Evolutionary conservation across 2,888 invertebrate species (phyloP).

Genomic region (Apodemia duryi): DNA sequence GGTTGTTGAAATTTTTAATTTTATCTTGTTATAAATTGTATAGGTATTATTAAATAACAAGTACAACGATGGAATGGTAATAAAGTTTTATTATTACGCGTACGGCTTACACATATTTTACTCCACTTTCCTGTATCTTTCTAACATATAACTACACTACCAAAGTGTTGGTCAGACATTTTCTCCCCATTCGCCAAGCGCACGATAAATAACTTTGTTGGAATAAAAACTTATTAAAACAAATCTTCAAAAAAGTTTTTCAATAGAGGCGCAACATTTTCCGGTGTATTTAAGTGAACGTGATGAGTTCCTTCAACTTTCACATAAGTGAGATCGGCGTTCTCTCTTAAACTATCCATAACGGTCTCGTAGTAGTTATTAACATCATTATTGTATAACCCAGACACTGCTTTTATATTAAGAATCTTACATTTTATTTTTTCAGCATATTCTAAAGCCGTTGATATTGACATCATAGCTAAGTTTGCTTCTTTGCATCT

Average conservation of each 20-base stretch:
- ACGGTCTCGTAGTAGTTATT: constrained; percentile 60
- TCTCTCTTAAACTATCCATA: constrained; percentile 80
- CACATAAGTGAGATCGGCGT: constrained; percentile 80
- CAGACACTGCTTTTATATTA: constrained; percentile 15
- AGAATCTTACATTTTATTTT: constrained; percentile 17
- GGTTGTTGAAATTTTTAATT: no score
- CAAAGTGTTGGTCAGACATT: no score
- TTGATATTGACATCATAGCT: constrained; percentile 9
- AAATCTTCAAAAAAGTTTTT: constrained; percentile 8
- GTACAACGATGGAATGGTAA: no score
- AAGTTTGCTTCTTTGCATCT: constrained; percentile 83
- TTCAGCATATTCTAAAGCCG: constrained; percentile 11
- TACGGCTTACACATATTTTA: no score
- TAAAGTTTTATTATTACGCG: no score
- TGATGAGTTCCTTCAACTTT: constrained; percentile 90
- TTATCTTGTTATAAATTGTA: no score
- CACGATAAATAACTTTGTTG: not conserved
- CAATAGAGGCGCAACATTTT: constrained; percentile 69
- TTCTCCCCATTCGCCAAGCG: not conserved
- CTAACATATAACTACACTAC: no score
- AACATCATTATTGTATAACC: not conserved
- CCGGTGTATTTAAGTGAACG: constrained; percentile 86
- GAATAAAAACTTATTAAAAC: constrained; percentile 25
- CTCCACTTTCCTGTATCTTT: no score
- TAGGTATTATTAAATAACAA: no score